A percentile compares a stretch with the other conserved stretches of the same genome.
Evolutionary conservation across 1,140 invertebrate genomes (phyloP).

Genomic region (Nylanderia fulva): DNA sequence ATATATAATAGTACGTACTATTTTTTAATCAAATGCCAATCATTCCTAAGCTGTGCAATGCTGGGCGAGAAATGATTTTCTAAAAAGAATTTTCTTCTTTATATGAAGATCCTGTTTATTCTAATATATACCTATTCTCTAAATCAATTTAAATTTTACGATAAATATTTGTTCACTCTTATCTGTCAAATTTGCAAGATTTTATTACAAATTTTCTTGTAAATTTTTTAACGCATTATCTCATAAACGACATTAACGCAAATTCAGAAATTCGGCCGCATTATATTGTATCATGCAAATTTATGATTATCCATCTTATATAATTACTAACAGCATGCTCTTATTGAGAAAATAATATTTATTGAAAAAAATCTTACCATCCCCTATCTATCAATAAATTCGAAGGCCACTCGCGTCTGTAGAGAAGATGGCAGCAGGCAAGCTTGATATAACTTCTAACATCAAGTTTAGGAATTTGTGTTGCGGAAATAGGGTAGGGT

Average conservation of each 20-base stretch:
- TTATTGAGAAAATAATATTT: conserved; percentile 54
- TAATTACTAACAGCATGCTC: conserved; percentile 65
- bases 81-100: conserved; percentile 47
- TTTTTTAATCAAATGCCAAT: conserved; percentile 71
- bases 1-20: conserved; percentile 27
- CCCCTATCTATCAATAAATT: conserved; percentile 46
- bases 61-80: conserved; percentile 52
- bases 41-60: conserved; percentile 49
- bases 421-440: conserved; percentile 58
- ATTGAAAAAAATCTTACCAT: conserved; percentile 72
- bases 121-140: conserved; percentile 18
- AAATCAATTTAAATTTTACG: conserved; percentile 63
- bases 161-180: conserved; percentile 28
- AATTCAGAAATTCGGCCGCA: conserved; percentile 4
- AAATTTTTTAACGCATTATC: neutral
- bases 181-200: conserved; percentile 12
- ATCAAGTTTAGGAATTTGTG: conserved; percentile 72
- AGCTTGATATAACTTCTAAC: conserved; percentile 77
- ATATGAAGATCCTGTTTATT: conserved; percentile 50
- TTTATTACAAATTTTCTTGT: conserved; percentile 28
- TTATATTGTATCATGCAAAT: conserved; percentile 42
- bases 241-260: neutral
- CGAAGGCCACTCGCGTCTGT: conserved; percentile 2
- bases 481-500: conserved; percentile 38
- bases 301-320: conserved; percentile 5